Evolutionary conservation across 2,888 invertebrate genomes (phyloP).

Genomic region (Habrosyne pyritoides): DNA sequence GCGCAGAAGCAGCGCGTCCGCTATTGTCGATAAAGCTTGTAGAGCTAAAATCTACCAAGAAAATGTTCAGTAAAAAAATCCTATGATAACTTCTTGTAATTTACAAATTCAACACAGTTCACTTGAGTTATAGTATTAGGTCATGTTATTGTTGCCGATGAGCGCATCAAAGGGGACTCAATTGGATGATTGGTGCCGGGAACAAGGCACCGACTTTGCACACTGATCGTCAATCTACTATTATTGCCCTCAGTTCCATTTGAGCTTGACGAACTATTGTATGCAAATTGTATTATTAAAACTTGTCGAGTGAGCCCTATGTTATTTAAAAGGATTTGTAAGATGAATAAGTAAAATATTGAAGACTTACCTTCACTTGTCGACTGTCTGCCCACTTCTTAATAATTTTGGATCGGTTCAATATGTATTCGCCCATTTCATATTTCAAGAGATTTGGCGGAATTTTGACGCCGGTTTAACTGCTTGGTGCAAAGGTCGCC

Average conservation of each 20-base stretch:
- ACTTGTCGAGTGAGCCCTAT: neutral
- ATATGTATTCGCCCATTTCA: too few species aligned
- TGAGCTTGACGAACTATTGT: slow-evolving; percentile 34
- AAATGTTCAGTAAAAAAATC: neutral
- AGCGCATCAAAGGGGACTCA: slow-evolving; percentile 29
- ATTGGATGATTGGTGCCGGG: slow-evolving; percentile 55
- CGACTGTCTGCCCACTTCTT: too few species aligned
- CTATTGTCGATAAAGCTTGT: too few species aligned
- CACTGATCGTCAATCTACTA: slow-evolving; percentile 28
- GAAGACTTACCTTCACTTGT: neutral
- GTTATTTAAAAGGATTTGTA: neutral
- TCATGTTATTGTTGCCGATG: neutral
- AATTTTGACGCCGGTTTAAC: too few species aligned
- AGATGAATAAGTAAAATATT: neutral
- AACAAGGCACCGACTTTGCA: slow-evolving; percentile 7
- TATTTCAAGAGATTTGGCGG: too few species aligned
- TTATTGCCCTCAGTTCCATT: slow-evolving; percentile 28
- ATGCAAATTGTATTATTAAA: slow-evolving; percentile 30
- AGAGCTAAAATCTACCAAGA: too few species aligned
- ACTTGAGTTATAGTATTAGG: slow-evolving; percentile 14
- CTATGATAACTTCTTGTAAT: neutral
- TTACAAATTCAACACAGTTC: neutral
- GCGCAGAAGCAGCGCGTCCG: too few species aligned
- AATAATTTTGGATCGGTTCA: too few species aligned
- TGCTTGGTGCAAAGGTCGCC: too few species aligned